Conservation (phyloP, 2,797 vertebrate species). For the Halcyon smyrnensis region DNA sequence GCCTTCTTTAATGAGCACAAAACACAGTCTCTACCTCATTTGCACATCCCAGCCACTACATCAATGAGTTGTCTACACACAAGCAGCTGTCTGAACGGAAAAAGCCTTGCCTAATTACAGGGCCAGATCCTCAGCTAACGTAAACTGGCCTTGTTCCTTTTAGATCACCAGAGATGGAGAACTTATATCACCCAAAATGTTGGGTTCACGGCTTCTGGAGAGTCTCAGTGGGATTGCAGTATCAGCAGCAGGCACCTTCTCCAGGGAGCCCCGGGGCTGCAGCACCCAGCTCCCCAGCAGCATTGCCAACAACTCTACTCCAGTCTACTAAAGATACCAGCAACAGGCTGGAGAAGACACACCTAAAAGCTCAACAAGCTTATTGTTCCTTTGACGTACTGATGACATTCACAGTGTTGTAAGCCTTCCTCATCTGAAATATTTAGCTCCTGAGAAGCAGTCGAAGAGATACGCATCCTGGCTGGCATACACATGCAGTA, state of each 20-base stretch:
- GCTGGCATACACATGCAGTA: background rate
- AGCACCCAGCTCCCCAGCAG: background rate
- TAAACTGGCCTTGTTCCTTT: background rate
- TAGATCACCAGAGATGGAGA: background rate
- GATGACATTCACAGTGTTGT: background rate
- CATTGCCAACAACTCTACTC: background rate
- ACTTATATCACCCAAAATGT: rapidly evolving
- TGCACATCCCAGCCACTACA: conserved; percentile 10
- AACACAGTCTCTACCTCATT: background rate
- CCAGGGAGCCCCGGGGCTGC: background rate
- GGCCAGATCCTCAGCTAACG: background rate
- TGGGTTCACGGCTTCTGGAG: background rate
- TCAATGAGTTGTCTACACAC: background rate
- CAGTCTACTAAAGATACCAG: background rate
- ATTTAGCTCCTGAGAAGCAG: conserved; percentile 22
- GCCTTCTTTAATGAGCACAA: background rate
- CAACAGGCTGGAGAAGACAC: background rate
- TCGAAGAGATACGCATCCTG: background rate
- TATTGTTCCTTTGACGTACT: background rate
- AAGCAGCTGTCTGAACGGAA: background rate
- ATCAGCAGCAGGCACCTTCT: background rate
- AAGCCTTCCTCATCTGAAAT: background rate
- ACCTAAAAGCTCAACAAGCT: background rate
- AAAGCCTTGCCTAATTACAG: background rate
- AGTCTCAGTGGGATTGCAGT: background rate